Evolutionary conservation across 2,797 vertebrate species (phyloP).

Genomic region (Sebastes oblongus): DNA sequence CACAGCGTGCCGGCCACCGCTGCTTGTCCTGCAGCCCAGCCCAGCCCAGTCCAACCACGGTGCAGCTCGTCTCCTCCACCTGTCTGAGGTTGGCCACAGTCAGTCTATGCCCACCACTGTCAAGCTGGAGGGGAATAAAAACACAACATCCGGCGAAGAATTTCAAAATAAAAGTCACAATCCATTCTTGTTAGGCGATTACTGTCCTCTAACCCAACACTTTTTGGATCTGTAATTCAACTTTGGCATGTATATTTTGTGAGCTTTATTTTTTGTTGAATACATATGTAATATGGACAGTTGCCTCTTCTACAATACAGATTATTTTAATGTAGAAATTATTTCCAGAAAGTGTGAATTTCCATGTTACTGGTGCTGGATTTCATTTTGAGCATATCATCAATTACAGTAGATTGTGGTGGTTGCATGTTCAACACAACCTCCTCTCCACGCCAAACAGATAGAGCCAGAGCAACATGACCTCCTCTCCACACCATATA

Average conservation of each 20-base stretch:
- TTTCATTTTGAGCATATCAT: not conserved
- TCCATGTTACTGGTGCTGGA: not conserved
- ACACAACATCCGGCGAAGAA: not conserved
- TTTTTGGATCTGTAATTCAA: not conserved
- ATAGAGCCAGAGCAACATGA: too few relatives aligned
- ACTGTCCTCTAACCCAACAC: constrained; percentile 12
- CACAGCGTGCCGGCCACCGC: constrained; percentile 49
- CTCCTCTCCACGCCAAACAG: too few relatives aligned
- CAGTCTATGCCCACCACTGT: constrained; percentile 22
- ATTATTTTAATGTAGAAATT: not conserved
- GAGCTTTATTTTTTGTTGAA: not conserved
- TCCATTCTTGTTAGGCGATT: not conserved
- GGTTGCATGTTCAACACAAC: not conserved
- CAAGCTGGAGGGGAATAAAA: not conserved
- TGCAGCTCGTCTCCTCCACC: constrained; percentile 74
- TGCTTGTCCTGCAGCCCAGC: constrained; percentile 68
- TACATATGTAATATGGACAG: not conserved
- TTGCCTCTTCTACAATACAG: not conserved
- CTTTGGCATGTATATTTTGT: not conserved
- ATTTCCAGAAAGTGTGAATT: not conserved
- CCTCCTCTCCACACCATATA: too few relatives aligned
- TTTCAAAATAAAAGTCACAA: constrained; percentile 57
- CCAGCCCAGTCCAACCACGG: constrained; percentile 66
- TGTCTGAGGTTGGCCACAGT: constrained; percentile 73
- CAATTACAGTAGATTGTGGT: not conserved